Conservation (phyloP, 1,140 invertebrate species). For the Arion vulgaris region DNA sequence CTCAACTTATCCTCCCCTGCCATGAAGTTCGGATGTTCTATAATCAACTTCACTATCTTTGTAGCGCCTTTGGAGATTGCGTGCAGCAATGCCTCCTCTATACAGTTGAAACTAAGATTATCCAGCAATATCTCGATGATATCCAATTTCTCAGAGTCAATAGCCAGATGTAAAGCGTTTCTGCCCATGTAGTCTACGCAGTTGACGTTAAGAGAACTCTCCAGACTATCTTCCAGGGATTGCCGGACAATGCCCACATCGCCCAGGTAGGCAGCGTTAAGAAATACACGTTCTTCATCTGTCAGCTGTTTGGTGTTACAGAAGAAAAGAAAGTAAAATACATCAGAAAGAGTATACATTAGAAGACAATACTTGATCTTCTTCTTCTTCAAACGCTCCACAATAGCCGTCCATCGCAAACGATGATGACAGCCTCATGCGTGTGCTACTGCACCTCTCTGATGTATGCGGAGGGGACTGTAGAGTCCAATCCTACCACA, state of each 20-base stretch:
- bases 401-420: too few species aligned
- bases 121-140: constrained; percentile 68
- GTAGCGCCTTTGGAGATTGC: constrained; percentile 72
- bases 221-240: constrained; percentile 64
- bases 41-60: constrained; percentile 70
- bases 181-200: constrained; percentile 71
- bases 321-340: too few species aligned
- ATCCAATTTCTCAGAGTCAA: constrained; percentile 70
- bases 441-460: too few species aligned
- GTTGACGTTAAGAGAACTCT: constrained; percentile 65
- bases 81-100: constrained; percentile 71
- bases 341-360: too few species aligned
- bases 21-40: constrained; percentile 71
- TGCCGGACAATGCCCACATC: constrained; percentile 68
- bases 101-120: constrained; percentile 67
- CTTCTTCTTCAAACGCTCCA: too few species aligned
- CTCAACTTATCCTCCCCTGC: constrained; percentile 68
- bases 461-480: too few species aligned
- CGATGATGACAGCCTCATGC: too few species aligned
- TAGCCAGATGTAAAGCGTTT: constrained; percentile 68
- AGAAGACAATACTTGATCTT: too few species aligned
- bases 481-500: too few species aligned
- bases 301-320: constrained; percentile 59
- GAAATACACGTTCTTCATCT: constrained; percentile 71
- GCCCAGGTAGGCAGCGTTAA: constrained; percentile 71